Percentiles rank a stretch among this genome's conserved stretches.
Evolutionary conservation across 2,888 invertebrate species (phyloP).

Genomic region (Taphrorychus bicolor): DNA sequence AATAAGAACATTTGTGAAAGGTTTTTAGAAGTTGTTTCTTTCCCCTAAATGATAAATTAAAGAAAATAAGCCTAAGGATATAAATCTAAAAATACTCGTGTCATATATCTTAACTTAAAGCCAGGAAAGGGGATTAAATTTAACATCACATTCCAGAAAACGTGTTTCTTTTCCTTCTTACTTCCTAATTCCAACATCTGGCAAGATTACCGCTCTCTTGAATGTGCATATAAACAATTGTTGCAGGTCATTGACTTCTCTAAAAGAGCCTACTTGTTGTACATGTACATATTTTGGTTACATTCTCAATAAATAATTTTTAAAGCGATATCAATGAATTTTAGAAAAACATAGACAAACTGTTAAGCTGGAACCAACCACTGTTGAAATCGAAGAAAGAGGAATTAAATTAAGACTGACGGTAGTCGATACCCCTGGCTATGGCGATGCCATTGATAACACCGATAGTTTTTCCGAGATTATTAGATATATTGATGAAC

Average conservation of each 20-base stretch:
- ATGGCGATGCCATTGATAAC: constrained; percentile 94
- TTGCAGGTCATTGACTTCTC: background rate
- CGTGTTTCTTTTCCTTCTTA: background rate
- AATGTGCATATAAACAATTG: background rate
- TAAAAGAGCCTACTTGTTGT: no score
- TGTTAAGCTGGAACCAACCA: constrained; percentile 92
- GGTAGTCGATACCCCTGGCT: constrained; percentile 95
- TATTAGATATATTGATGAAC: constrained; percentile 96
- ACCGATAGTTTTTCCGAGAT: constrained; percentile 94
- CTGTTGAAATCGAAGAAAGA: constrained; percentile 95
- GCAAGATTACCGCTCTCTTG: constrained; percentile 15
- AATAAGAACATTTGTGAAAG: no score
- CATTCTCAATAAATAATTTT: no score
- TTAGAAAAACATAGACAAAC: constrained; percentile 90
- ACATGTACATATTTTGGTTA: no score
- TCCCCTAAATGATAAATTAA: no score
- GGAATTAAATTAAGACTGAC: constrained; percentile 93
- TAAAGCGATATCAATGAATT: no score
- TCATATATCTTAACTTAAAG: background rate
- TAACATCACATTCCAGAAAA: background rate
- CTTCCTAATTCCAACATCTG: constrained; percentile 18
- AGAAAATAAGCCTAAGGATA: no score
- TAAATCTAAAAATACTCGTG: background rate
- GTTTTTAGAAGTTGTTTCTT: no score
- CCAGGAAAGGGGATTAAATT: background rate